Evolutionary conservation across 2,888 invertebrate genomes (phyloP), one percentile per base, ranked within the genome.

Genomic region (Lomographa bimaculata): DNA sequence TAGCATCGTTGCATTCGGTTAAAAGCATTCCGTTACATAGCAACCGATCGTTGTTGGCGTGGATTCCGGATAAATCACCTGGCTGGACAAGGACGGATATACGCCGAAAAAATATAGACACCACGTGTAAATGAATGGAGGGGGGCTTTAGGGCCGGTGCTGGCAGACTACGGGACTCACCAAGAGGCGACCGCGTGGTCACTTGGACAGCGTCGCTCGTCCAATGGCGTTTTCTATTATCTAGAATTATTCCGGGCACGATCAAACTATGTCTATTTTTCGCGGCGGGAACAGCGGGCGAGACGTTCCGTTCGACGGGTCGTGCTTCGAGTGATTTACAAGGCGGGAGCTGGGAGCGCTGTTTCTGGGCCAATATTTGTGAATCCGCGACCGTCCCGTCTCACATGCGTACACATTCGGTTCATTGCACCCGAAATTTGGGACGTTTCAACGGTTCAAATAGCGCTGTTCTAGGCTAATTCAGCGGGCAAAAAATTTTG

Each of bases 261-360:
- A 79, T 78, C 68, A 79, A 79, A 79, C 71, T 74, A 76, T 75
- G 68, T 83, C 82, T 86, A 85, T 86, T 86, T 86, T 86, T 79
- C 78, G 86, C 81, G 70, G 67, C 71, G 73, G 60, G 63, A 64
- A 60, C 63, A 57, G 71, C 71, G 67, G 64, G 71, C 79, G 79
- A 42, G 48, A 38, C 54, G 54, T 42, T 71, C 71, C 63, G 67
- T 64, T 69, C 78, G 77, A 68, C 78, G 75, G 67, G 57, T 60
- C 62, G 69, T 69, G 71, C 57, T 69, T 63, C 70, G 71, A 73
- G 78, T 82, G 83, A 85, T 85, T 83, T 84, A 83, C 76, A 72
- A 66, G 74, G 61, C 68, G 61, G 62, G 64, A 45, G 65, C 63
- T 57, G 57, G 59, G 50, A 65, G 72, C 60, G 73, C 79, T 79